Base-by-base conservation (phyloP, 2,888 invertebrate species). In the Apotomis betuletana region DNA sequence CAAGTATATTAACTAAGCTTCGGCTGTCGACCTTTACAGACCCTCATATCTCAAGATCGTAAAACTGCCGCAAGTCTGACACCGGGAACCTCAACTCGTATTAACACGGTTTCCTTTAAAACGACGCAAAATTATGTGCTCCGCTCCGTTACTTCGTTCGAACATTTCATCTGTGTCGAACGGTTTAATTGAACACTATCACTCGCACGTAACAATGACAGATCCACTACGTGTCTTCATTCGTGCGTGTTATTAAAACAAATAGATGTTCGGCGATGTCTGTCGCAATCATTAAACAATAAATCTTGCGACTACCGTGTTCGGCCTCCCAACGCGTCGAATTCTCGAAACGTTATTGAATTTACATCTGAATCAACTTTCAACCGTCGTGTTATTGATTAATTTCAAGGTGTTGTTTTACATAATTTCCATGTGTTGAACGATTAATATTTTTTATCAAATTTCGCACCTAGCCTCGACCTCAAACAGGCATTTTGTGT, bases 251-350 rank as follows among this genome's bases (percentile, higher is more conserved):
- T 87, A 88, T 87, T 88, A 85, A 87, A 88, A 88, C 84, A 88
- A 89, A 90, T 87, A 88, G 85, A 84, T 82, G 80, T 82, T 81
- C 81, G 75, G 76, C 77, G 78, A 77, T 81, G 84, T 84, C 83
- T 80, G 81, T 85, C 77, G 81, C 83, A 85, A 88, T 88, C 86
- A 86, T 86, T 85, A 83, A 86, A 88, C 87, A 83, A 90, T 90
- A 87, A 87, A 89, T 89, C 86, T 87, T 80, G 70, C 69, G 76
- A 76, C 75, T 78, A 77, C 77, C 77, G 76, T 64, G 70, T 70
- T 75, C 59, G 78, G 80, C 81, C 80, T 80, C 76, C 78, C 80
- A 81, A 77, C 74, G 77, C 76, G 78, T 80, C 76, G 78, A 75
- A 77, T 78, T 74, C 76, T 77, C 73, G 74, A 77, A 78, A 75